Evolutionary conservation across 2,888 invertebrate species (phyloP).

Genomic region (Phortica magna): DNA sequence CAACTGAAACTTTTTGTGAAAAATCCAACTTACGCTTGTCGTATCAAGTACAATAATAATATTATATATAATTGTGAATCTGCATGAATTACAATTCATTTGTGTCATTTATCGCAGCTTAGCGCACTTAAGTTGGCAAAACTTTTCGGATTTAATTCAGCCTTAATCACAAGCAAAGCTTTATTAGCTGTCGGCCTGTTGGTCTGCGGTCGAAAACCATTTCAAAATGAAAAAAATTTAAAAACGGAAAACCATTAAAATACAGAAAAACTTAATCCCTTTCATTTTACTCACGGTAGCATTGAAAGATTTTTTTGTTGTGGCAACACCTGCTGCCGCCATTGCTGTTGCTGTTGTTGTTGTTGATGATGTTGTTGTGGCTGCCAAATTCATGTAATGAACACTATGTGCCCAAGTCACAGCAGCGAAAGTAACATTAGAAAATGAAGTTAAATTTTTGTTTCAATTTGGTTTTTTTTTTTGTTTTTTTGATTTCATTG

Average conservation of each 20-base stretch:
- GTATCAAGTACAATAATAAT: too few relatives aligned
- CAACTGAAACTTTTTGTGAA: too few relatives aligned
- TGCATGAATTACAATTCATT: background rate
- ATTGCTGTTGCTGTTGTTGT: slow-evolving; percentile 27
- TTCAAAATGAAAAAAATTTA: background rate
- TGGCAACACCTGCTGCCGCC: background rate
- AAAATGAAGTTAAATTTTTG: background rate
- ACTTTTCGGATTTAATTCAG: background rate
- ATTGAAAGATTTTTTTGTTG: background rate
- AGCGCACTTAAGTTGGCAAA: background rate
- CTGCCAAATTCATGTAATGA: slow-evolving; percentile 3
- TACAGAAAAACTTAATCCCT: background rate
- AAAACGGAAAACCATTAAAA: background rate
- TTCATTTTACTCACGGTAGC: background rate
- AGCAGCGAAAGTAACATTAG: background rate
- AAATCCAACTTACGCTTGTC: too few relatives aligned
- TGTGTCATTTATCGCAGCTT: background rate
- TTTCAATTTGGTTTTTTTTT: background rate
- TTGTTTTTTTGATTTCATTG: background rate
- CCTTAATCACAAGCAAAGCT: too few relatives aligned
- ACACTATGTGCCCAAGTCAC: background rate
- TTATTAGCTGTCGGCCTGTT: too few relatives aligned
- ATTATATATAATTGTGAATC: background rate
- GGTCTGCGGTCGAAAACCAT: background rate
- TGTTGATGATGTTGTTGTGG: slow-evolving; percentile 41